Evolutionary conservation across 2,113 vertebrate genomes (phyloP).

Genomic region (Nesogale talazaci): DNA sequence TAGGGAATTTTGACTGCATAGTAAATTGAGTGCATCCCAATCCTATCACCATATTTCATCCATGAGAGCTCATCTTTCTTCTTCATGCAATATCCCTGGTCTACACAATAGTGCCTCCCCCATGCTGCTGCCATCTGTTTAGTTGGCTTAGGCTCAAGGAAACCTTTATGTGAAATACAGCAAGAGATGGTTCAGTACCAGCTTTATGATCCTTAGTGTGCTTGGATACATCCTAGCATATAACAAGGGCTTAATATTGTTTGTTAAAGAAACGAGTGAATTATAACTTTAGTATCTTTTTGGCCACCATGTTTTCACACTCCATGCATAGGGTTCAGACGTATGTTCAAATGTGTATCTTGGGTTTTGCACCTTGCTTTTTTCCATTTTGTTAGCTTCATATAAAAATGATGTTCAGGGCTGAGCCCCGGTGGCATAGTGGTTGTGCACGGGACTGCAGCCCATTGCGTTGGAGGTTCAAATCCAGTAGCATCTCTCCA

Average conservation of each 20-base stretch:
- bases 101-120: background rate
- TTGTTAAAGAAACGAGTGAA: background rate
- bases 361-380: background rate
- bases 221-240: background rate
- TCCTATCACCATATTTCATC: background rate
- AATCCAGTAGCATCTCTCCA: too few relatives aligned
- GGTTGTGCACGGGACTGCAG: too few relatives aligned
- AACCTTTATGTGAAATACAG: background rate
- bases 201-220: background rate
- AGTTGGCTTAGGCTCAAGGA: background rate
- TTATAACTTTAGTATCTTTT: constrained; percentile 13
- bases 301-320: background rate
- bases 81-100: background rate
- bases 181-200: background rate
- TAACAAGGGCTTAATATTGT: background rate
- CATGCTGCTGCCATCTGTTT: background rate
- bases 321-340: background rate
- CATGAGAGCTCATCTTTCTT: background rate
- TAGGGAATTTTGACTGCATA: background rate
- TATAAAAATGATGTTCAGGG: background rate
- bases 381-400: background rate
- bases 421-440: too few relatives aligned
- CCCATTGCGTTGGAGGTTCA: too few relatives aligned
- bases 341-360: background rate
- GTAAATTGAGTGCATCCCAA: background rate